Percentiles rank a stretch among this genome's conserved stretches.
Evolutionary conservation across 2,888 invertebrate genomes (phyloP).

Genomic region (Adelphocoris suturalis): DNA sequence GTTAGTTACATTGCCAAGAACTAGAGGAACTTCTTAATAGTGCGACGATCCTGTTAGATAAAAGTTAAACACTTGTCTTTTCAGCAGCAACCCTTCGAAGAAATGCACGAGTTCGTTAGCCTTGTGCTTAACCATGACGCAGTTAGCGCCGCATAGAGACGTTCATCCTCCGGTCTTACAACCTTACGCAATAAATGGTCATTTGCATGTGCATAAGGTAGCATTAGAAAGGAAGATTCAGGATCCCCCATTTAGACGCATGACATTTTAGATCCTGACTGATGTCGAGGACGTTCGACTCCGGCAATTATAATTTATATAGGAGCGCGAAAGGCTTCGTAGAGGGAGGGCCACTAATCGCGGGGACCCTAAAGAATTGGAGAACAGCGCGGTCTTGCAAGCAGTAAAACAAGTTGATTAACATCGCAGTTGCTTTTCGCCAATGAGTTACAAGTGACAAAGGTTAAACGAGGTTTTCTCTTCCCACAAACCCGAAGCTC

Average conservation of each 20-base stretch:
- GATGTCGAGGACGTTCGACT: constrained; percentile 39
- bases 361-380: constrained; percentile 38
- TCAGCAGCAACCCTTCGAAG: neutral
- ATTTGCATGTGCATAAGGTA: constrained; percentile 42
- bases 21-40: too few relatives aligned
- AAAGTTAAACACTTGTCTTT: neutral
- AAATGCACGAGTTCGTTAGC: constrained; percentile 10
- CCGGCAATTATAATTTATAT: constrained; percentile 31
- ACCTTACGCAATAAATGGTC: constrained; percentile 19
- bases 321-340: constrained; percentile 29
- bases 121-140: neutral
- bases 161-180: constrained; percentile 30
- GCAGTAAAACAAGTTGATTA: constrained; percentile 42
- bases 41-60: too few relatives aligned
- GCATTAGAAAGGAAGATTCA: constrained; percentile 42
- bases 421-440: constrained; percentile 39
- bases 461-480: constrained; percentile 38
- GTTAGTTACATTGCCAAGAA: too few relatives aligned
- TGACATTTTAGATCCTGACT: constrained; percentile 31
- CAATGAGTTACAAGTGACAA: constrained; percentile 42
- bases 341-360: constrained; percentile 24
- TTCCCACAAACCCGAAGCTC: constrained; percentile 36
- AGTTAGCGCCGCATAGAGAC: constrained; percentile 36
- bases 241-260: constrained; percentile 15
- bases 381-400: constrained; percentile 19